phyloP scores from a whole-genome alignment of 2,113 vertebrate genomes.

The Spea multiplicata region DNA sequence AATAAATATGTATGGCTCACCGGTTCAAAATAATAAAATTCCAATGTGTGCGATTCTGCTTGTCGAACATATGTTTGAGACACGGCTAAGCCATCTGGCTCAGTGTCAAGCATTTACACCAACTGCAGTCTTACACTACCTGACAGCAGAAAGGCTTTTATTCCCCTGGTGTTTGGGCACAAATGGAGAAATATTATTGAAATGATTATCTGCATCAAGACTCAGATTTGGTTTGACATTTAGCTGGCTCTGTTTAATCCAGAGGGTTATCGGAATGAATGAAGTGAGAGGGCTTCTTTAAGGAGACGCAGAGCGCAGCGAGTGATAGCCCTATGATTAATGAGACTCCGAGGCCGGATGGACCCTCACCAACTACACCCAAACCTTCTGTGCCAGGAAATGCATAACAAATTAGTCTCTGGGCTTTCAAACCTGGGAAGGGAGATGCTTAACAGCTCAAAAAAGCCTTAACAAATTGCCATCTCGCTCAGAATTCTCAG shows the following conservation, averaged over 20 bases:
- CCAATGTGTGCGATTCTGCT: slow-evolving; percentile 91
- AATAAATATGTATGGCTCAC: slow-evolving; percentile 93
- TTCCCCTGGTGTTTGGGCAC: slow-evolving; percentile 97
- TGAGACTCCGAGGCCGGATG: slow-evolving; percentile 93
- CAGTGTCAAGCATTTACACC: slow-evolving; percentile 99
- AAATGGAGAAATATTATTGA: slow-evolving; percentile 99
- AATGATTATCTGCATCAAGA: slow-evolving; percentile 99
- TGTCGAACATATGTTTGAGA: slow-evolving; percentile 99
- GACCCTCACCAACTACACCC: slow-evolving; percentile 96
- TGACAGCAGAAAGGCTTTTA: slow-evolving; percentile 98
- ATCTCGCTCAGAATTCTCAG: neutral
- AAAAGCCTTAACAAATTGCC: slow-evolving; percentile 41
- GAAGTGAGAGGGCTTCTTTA: slow-evolving; percentile 93
- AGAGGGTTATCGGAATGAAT: slow-evolving; percentile 98
- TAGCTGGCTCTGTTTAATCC: slow-evolving; percentile 99
- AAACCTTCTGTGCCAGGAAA: slow-evolving; percentile 86
- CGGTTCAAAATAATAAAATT: slow-evolving; percentile 98
- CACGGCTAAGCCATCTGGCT: slow-evolving; percentile 99
- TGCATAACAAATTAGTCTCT: slow-evolving; percentile 83
- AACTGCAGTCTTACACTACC: slow-evolving; percentile 98
- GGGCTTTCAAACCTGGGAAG: slow-evolving; percentile 68
- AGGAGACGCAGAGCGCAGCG: slow-evolving; percentile 86
- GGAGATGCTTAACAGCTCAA: slow-evolving; percentile 52
- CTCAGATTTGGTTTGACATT: slow-evolving; percentile 99
- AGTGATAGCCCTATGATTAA: slow-evolving; percentile 93